Evolutionary conservation across 1,140 invertebrate genomes (phyloP).

Genomic region (Babylonia areolata): DNA sequence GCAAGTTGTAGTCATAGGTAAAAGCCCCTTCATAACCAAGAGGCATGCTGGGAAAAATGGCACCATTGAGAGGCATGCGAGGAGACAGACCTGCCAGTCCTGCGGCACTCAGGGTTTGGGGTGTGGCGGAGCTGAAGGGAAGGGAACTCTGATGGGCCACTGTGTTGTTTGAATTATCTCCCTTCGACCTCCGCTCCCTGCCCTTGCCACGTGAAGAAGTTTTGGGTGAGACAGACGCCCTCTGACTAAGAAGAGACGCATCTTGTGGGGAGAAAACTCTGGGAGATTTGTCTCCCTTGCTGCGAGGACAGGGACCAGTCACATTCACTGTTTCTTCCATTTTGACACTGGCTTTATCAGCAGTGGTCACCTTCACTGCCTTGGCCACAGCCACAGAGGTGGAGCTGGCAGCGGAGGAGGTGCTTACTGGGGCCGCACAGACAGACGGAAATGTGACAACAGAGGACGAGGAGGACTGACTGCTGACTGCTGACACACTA

Average conservation of each 20-base stretch:
- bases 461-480: background rate
- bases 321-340: background rate
- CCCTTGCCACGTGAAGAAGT: background rate
- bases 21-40: slow-evolving; percentile 19
- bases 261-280: background rate
- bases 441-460: background rate
- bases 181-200: slow-evolving; percentile 29
- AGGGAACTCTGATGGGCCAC: slow-evolving; percentile 1
- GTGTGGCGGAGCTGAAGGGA: background rate
- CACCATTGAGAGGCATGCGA: slow-evolving; percentile 30
- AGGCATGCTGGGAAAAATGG: slow-evolving; percentile 27
- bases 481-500: background rate
- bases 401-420: background rate
- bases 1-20: slow-evolving; percentile 70
- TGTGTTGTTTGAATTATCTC: background rate
- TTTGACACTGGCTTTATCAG: slow-evolving; percentile 1
- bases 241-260: background rate
- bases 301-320: background rate
- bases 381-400: background rate
- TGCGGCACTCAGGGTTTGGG: background rate
- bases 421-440: background rate
- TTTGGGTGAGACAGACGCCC: background rate
- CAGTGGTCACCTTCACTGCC: background rate
- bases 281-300: background rate
- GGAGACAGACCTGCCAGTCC: slow-evolving; percentile 1